Evolutionary conservation across 2,113 vertebrate species (phyloP), one percentile per base, ranked within the genome.

Genomic region (Leptodactylus fuscus): DNA sequence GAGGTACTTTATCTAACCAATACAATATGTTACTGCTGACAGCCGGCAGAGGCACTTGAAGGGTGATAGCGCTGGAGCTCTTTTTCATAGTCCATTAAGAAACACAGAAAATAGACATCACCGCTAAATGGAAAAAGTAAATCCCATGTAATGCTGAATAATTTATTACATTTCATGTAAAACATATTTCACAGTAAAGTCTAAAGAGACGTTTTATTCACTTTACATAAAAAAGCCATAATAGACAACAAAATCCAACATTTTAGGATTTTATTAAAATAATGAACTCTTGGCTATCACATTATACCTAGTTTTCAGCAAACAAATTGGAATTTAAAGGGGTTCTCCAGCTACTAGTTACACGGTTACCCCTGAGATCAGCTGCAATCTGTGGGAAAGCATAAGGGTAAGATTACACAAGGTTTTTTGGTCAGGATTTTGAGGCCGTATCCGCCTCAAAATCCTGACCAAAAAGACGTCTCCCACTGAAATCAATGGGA

Each of bases 61-160:
- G 32, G 49, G 51, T 22, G 48, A 55, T n/a, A 78, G 51, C 44
- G 44, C 73, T 5, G 46, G 20, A 75, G 44, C 73, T 12, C 55
- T 78, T 78, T 58, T 78, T 78, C 76, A 78, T 38, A 22, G 32
- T 78, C 76, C 49, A 77, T 78, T 78, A 55, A 36, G 51, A 36
- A 58, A 34, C 32, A n/a, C 32, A 78, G 76, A 78, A 78, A 78
- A 55, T 78, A 53, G 51, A 78, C 49, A 78, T 58, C 49, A 78
- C 76, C 51, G 22, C 51, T 55, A 58, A 55, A 77, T 77, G 75
- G 75, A 77, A 78, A 38, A 78, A 75, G 32, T 58, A 78, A 58
- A 78, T 78, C 76, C 51, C 51, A 22, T 44, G 36, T 62, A 81
- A 60, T 65, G 78, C 55, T 65, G 58, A 60, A 81, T 81, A 38